These are phyloP conservation scores for Dicrurus megarhynchus DNA, from an alignment of 2,113 vertebrate species.

Conservation along the genomic window DNA sequence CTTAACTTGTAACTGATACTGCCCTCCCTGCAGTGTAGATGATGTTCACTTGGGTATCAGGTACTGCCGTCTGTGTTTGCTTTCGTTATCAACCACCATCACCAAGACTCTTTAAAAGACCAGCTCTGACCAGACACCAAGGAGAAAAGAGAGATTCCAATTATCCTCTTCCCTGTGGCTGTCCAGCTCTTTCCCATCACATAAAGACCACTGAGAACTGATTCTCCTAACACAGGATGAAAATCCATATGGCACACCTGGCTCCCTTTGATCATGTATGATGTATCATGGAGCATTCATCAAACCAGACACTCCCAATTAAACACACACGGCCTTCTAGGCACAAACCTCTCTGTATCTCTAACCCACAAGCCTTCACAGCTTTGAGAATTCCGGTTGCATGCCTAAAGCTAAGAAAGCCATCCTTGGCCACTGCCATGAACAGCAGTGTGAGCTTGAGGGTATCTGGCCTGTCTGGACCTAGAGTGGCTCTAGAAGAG, in stretches of 20 bases:
- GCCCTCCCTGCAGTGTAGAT: not conserved
- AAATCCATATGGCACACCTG: not conserved
- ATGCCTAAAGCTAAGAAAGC: not conserved
- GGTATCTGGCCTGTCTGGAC: not conserved
- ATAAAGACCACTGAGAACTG: not conserved
- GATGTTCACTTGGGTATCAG: not conserved
- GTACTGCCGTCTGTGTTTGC: constrained; percentile 15
- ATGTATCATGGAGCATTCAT: rapidly evolving
- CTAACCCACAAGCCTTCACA: rapidly evolving
- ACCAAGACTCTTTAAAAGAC: not conserved
- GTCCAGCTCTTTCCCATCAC: not conserved
- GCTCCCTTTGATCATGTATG: not conserved
- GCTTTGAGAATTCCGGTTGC: not conserved
- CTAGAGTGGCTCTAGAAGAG: not conserved
- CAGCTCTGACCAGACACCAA: not conserved
- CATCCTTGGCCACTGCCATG: rapidly evolving
- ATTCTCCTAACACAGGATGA: not conserved
- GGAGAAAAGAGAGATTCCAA: not conserved
- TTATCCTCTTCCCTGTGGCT: not conserved
- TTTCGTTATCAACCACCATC: constrained; percentile 19
- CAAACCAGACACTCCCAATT: not conserved
- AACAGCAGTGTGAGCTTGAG: not conserved
- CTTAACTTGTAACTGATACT: constrained; percentile 30
- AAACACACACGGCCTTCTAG: not conserved
- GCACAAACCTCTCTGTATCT: not conserved